Evolutionary conservation across 2,888 invertebrate species (phyloP).

Genomic region (Caradrina clavipalpis): DNA sequence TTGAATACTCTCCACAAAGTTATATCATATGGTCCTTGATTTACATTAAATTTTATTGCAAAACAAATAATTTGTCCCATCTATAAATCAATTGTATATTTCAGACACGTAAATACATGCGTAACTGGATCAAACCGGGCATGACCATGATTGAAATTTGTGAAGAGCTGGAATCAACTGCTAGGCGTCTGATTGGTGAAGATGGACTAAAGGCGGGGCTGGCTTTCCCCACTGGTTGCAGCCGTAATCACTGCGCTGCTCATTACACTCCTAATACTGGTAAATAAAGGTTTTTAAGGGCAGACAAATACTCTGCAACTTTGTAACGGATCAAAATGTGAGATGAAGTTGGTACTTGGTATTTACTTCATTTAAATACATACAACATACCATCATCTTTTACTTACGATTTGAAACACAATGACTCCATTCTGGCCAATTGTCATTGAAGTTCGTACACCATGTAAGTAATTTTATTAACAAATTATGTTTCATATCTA

Average conservation of each 20-base stretch:
- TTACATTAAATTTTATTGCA: slow-evolving; percentile 27
- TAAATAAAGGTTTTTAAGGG: slow-evolving; percentile 55
- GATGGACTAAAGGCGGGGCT: slow-evolving; percentile 98
- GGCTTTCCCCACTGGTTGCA: slow-evolving; percentile 99
- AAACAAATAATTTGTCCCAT: slow-evolving; percentile 20
- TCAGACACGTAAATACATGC: slow-evolving; percentile 97
- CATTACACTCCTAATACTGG: slow-evolving; percentile 99
- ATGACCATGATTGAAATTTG: slow-evolving; percentile 99
- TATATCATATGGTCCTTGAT: slow-evolving; percentile 29
- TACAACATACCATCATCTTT: no score
- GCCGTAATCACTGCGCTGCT: slow-evolving; percentile 99
- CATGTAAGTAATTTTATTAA: no score
- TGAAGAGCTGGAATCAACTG: slow-evolving; percentile 98
- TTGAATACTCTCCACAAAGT: not conserved
- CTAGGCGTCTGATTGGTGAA: slow-evolving; percentile 97
- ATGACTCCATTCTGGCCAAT: no score
- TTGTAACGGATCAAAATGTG: not conserved
- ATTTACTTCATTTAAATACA: no score
- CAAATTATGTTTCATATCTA: no score
- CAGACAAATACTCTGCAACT: not conserved
- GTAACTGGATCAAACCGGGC: slow-evolving; percentile 98
- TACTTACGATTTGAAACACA: no score
- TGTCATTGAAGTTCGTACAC: no score
- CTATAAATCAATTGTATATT: slow-evolving; percentile 51
- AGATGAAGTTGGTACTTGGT: not conserved